Evolutionary conservation across 2,797 vertebrate genomes (phyloP).

Genomic region (Thunnus albacares): DNA sequence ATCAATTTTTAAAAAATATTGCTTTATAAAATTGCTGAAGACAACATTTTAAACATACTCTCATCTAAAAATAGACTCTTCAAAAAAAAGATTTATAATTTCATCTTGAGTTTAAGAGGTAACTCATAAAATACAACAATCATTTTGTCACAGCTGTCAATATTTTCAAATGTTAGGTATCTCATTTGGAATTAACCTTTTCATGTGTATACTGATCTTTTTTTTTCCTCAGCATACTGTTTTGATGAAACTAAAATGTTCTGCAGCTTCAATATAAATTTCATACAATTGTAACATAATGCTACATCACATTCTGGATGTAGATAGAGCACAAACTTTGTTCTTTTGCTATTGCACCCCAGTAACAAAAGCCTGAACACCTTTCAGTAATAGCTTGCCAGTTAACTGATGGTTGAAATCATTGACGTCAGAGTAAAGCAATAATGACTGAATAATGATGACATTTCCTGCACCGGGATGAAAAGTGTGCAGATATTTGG

Average conservation of each 20-base stretch:
- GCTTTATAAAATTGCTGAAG: conserved; percentile 38
- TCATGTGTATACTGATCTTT: conserved; percentile 6
- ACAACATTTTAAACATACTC: conserved; percentile 44
- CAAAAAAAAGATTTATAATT: conserved; percentile 23
- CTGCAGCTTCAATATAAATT: conserved; percentile 51
- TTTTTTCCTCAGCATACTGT: conserved; percentile 25
- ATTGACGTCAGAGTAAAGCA: conserved; percentile 27
- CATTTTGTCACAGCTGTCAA: conserved; percentile 33
- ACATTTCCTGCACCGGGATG: not conserved
- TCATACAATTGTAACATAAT: conserved; percentile 20
- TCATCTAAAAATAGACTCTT: conserved; percentile 5
- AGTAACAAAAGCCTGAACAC: conserved; percentile 23
- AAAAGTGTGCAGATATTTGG: conserved; percentile 18
- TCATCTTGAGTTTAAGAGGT: conserved; percentile 25
- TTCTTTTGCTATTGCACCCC: conserved; percentile 19
- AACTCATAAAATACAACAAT: conserved; percentile 30
- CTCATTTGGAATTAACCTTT: conserved; percentile 27
- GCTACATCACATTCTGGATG: conserved; percentile 43
- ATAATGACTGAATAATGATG: conserved; percentile 33
- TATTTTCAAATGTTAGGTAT: conserved; percentile 53
- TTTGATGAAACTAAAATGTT: conserved; percentile 25
- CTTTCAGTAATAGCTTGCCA: not conserved
- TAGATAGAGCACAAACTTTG: conserved; percentile 38
- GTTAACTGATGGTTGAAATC: conserved; percentile 7
- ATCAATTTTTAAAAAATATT: conserved; percentile 48